phyloP scores from a whole-genome alignment of 2,888 invertebrate genomes.

The Ametastegia equiseti region DNA sequence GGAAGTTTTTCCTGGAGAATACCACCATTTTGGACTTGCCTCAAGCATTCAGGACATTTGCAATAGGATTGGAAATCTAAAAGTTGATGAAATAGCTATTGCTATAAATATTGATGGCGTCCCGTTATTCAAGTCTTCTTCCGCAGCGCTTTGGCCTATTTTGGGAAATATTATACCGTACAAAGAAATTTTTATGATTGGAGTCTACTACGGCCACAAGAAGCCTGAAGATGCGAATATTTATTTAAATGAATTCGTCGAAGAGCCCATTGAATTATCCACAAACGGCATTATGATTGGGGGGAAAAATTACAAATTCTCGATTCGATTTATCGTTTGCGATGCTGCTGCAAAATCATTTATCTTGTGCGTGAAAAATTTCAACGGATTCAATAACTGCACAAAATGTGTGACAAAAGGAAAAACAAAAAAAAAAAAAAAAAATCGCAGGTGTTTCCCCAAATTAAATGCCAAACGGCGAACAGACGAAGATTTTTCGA shows the following conservation, averaged over 20 bases:
- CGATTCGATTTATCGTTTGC: constrained; percentile 49
- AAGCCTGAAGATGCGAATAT: constrained; percentile 39
- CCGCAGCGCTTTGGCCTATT: constrained; percentile 52
- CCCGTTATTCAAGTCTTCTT: constrained; percentile 36
- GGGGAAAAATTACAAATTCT: constrained; percentile 47
- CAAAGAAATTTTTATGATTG: constrained; percentile 50
- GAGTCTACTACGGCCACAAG: constrained; percentile 39
- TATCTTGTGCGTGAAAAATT: constrained; percentile 45
- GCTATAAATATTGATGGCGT: neutral
- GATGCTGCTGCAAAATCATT: constrained; percentile 28
- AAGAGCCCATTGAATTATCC: constrained; percentile 43
- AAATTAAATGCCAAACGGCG: constrained; percentile 50
- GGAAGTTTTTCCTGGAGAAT: constrained; percentile 50
- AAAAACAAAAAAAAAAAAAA: constrained; percentile 47
- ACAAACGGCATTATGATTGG: constrained; percentile 48
- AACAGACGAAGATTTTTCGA: constrained; percentile 49
- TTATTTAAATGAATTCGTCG: constrained; percentile 48
- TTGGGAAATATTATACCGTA: constrained; percentile 51
- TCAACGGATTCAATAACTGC: constrained; percentile 48
- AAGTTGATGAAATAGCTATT: constrained; percentile 12
- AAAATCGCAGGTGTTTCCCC: constrained; percentile 46
- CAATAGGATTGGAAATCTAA: constrained; percentile 47
- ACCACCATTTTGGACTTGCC: constrained; percentile 46
- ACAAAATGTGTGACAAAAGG: constrained; percentile 49
- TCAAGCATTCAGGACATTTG: constrained; percentile 47